Evolutionary conservation across 2,113 vertebrate genomes (phyloP), one percentile per base, ranked within the genome.

Genomic region (Laterallus jamaicensis): DNA sequence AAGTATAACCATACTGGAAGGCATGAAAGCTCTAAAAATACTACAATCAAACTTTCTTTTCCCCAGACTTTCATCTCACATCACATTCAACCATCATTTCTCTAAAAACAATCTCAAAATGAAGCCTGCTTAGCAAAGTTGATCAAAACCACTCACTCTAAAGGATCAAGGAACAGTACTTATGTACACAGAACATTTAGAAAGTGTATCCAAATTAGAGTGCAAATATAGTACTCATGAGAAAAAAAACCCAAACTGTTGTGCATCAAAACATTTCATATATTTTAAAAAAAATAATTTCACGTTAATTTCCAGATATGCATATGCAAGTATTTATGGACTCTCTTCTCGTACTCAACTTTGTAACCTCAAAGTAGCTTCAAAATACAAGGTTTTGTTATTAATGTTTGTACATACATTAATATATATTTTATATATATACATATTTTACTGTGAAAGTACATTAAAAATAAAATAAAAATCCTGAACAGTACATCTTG

Each of bases 391-490:
- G 26, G 9, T 14, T 92, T 74, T 81, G 6, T 15, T 68, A n/a
- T 32, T 56, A 76, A 47, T 10, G 26, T 35, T 47, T 12, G 32
- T 14, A 37, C 3, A 31, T 0, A 1, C 0, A 1, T 56, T 55
- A 75, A 64, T 59, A 69, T 17, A 28, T 13, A 54, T 70, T 54
- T 86, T 13, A 66, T 32, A 35, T 39, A 32, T 24, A 26, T 4
- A 16, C 6, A 28, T 59, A 52, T 64, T 82, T 67, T 56, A 49
- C 4, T 42, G n/a, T 32, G 11, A 86, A 88, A 76, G 39, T 3
- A 55, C 7, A 20, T 47, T 37, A 47, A 54, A 90, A 40, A 9
- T 16, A 29, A 58, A 29, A 18, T 47, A 9, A 1, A 9, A 19
- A 66, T 47, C 8, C 28, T 31, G 16, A 78, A 19, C 12, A 29